Percentiles rank a stretch among this genome's conserved stretches.
phyloP scores from a whole-genome alignment of 2,113 vertebrate genomes.

The Mastomys coucha region DNA sequence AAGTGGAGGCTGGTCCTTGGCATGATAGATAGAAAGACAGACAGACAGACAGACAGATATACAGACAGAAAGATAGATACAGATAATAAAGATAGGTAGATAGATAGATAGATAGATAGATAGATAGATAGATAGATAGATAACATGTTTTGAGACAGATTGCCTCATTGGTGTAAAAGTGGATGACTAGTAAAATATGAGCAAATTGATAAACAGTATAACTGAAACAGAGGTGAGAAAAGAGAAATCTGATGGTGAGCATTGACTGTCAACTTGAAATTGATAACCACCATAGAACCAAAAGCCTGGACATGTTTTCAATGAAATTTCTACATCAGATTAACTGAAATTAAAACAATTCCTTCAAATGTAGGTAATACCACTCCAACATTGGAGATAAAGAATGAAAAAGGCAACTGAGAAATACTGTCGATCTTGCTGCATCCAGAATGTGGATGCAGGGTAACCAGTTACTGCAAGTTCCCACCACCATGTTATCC shows the following conservation, averaged over 20 bases:
- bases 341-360: background rate
- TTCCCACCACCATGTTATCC: background rate
- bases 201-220: background rate
- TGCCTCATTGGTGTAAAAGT: background rate
- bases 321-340: background rate
- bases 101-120: background rate
- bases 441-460: background rate
- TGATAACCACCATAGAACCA: background rate
- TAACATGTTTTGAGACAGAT: background rate
- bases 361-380: background rate
- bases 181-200: background rate
- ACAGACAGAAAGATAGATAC: background rate
- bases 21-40: background rate
- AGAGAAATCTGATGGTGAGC: background rate
- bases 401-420: background rate
- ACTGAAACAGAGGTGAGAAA: background rate
- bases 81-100: background rate
- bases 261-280: background rate
- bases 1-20: too few relatives aligned
- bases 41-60: background rate
- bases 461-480: background rate
- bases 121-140: background rate
- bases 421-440: background rate
- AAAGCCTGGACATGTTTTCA: background rate
- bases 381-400: background rate